Base-by-base conservation (phyloP, 2,797 vertebrate species). In the Cryptoprocta ferox region DNA sequence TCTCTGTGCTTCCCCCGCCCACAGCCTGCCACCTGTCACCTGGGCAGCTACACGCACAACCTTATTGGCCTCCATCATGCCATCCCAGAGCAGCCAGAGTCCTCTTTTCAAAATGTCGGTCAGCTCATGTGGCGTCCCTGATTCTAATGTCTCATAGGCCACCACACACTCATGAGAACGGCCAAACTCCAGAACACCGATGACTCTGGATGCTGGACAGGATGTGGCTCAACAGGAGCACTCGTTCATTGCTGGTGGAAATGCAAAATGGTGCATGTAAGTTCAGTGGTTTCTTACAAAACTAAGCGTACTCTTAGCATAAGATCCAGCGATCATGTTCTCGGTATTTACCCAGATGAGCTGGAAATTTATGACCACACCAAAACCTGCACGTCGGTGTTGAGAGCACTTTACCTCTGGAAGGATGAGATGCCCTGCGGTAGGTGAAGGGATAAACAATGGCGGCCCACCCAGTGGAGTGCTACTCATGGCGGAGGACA, bases 11-110 rank as follows among this genome's bases (percentile, higher is more conserved):
- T 48, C 42, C 6, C 13, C 26, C 21, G 21, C 6, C 35, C 13
- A 11, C 2, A 2, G 5, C 15, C 0, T 0, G 11, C 2, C 16
- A 0, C 30, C 4, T 32, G 28, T 63, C 32, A 3, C 45, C 30
- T 35, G 45, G 16, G 53, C 15, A 39, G 35, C 66, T 28, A 0
- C 9, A 4, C 4, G 14, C 6, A 12, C n/a, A 26, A 75, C 39
- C 10, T 39, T 10, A 1, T 8, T 13, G 6, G 0, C 11, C 11
- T 78, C 32, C 37, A 28, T 30, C 9, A 2, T 24, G 39, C 79
- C 3, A 1, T 6, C 26, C 12, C 53, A 24, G 32, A 59, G 78
- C 42, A 76, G 8, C 75, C 73, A 68, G 15, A 18, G 26, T 50
- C 28, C 6, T 45, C 32, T 37, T 32, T 66, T 32, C 13, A n/a